Conservation (phyloP, 1,140 invertebrate species). For the Cyclina sinensis region DNA sequence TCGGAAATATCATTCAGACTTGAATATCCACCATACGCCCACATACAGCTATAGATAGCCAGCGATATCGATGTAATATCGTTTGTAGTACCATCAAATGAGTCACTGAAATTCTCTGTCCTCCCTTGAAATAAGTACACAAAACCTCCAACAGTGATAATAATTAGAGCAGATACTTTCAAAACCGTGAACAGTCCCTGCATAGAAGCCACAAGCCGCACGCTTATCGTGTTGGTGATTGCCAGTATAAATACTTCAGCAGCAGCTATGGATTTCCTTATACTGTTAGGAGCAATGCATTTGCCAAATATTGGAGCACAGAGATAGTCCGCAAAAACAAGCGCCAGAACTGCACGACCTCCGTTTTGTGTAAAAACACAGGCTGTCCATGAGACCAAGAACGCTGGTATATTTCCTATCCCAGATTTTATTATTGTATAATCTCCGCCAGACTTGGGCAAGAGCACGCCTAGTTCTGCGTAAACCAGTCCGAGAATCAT, state of each 20-base stretch:
- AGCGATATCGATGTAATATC: slow-evolving; percentile 18
- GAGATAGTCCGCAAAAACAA: slow-evolving; percentile 64
- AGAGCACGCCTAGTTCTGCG: slow-evolving; percentile 66
- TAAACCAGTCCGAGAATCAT: slow-evolving; percentile 67
- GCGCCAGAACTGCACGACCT: slow-evolving; percentile 82
- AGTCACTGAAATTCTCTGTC: slow-evolving; percentile 41
- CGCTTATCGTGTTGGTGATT: slow-evolving; percentile 62
- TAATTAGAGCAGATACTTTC: slow-evolving; percentile 9
- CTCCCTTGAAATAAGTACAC: slow-evolving; percentile 30
- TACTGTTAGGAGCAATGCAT: slow-evolving; percentile 49
- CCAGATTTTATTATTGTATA: slow-evolving; percentile 69
- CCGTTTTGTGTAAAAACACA: slow-evolving; percentile 90
- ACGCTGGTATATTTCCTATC: slow-evolving; percentile 67
- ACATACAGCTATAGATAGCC: slow-evolving; percentile 57
- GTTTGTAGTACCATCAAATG: slow-evolving; percentile 44
- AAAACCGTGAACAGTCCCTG: slow-evolving; percentile 40
- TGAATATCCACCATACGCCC: slow-evolving; percentile 53
- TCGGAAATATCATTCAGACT: slow-evolving; percentile 35
- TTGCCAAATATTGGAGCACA: slow-evolving; percentile 58
- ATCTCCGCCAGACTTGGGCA: slow-evolving; percentile 70
- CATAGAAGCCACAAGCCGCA: slow-evolving; percentile 21
- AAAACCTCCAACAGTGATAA: slow-evolving; percentile 48
- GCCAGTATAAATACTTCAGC: slow-evolving; percentile 10
- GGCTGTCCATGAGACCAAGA: slow-evolving; percentile 65
- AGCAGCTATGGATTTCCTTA: slow-evolving; percentile 53